Evolutionary conservation across 1,140 invertebrate genomes (phyloP).

Genomic region (Lepidurus arcticus): DNA sequence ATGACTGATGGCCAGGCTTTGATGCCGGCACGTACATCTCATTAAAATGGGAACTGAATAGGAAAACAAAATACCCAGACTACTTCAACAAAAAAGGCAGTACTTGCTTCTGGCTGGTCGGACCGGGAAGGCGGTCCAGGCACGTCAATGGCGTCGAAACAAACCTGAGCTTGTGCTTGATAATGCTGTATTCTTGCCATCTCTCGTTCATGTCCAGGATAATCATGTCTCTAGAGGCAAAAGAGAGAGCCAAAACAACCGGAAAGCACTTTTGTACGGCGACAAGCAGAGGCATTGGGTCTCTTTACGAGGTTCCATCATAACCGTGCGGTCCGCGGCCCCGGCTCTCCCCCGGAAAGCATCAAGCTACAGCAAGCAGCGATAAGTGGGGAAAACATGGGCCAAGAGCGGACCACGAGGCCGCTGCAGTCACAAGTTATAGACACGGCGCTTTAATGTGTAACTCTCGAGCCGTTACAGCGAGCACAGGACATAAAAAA

Average conservation of each 20-base stretch:
- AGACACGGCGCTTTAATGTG: constrained; percentile 17
- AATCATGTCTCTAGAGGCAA: constrained; percentile 5
- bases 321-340: not conserved
- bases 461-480: not conserved
- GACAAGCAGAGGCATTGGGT: not conserved
- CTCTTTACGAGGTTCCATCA: constrained; percentile 17
- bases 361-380: constrained; percentile 13
- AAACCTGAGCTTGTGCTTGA: constrained; percentile 9
- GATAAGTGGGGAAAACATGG: constrained; percentile 18
- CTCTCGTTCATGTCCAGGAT: not conserved
- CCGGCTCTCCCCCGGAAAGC: not conserved
- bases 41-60: not conserved
- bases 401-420: not conserved
- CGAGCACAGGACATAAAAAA: not conserved
- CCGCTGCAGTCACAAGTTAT: constrained; percentile 14
- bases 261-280: not conserved
- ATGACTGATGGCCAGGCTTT: not conserved
- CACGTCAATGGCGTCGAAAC: constrained; percentile 13
- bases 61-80: not conserved
- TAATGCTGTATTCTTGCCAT: not conserved
- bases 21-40: not conserved
- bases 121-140: not conserved
- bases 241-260: not conserved
- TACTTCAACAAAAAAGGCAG: not conserved
- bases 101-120: not conserved